Evolutionary conservation across 2,888 invertebrate genomes (phyloP), one percentile per base, ranked within the genome.

Genomic region (Oscheius onirici): DNA sequence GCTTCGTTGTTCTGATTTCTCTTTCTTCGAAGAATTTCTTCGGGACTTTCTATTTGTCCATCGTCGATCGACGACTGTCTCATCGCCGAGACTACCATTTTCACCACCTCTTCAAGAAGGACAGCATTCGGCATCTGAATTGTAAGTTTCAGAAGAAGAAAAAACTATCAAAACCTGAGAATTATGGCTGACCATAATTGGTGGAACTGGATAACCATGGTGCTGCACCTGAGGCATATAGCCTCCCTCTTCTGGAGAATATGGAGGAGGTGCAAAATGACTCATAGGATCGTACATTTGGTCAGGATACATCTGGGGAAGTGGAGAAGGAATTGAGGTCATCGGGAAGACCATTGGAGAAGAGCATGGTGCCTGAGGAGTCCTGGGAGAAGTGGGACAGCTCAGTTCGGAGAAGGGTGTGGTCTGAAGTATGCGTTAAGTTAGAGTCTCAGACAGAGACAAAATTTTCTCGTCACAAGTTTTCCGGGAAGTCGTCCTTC

Each of bases 1-100:
- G 85, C 85, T 41, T 81, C 76, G 69, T 85, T 85, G 74, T 85
- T 85, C 84, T 83, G 83, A 49, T 83, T 76, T 17, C 84, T 63
- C 65, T 84, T 84, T 26, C 83, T 60, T 41, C 79, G 69, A 24
- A 84, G 72, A 60, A 85, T 84, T 61, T 83, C 83, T 70, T 81
- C 84, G 6, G 83, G 84, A 20, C 76, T 58, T 43, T 83, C 83
- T 60, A 71, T 72, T 43, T 70, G 65, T 15, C 40, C 40, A 24
- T 75, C 78, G 24, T 73, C 75, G n/a, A 78, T 71, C 17, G 75
- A 69, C 0, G 75, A 75, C 55, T 84, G 80, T 43, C 78, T 78
- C 60, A 84, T 74, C 3, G 82, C 80, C 26, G 76, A 63, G 6
- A 84, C 78, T 20, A 84, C 80, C 63, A 84, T 69, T 65, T 84